Evolutionary conservation across 23 tunicate species (phyloP), one percentile per base, ranked within the genome.

Genomic region (Styela plicata): DNA sequence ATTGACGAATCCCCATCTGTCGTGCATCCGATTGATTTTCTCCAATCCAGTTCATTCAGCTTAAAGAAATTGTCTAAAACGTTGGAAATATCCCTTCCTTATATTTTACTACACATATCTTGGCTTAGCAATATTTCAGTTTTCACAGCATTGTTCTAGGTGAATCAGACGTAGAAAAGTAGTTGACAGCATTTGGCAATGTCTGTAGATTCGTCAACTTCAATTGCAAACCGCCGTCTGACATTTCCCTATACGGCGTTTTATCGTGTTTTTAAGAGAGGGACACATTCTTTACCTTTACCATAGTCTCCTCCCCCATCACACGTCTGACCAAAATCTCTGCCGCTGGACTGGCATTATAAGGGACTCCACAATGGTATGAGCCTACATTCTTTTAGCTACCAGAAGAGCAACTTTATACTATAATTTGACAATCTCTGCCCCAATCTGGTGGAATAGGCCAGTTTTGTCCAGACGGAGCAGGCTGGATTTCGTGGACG

Each of bases 31-130:
- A 70, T 35, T 62, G 74, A 74, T 37, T 37, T 83, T 74, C 53
- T 69, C 84, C 89, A 85, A 78, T 85, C 84, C 89, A 85, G 79
- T 79, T 85, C 80, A 79, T 75, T 31, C 87, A 84, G 74, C 83
- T 79, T 76, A 66, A 80, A 80, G 80, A 84, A 31, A 76, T 84
- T 84, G 29, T n/a, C 87, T 34, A 73, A 66, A 83, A 87, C 31
- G 57, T 74, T 52, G 61, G 74, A 87, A 75, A n/a, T n/a, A n/a
- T n/a, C n/a, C n/a, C n/a, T n/a, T n/a, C n/a, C n/a, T n/a, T n/a
- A n/a, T n/a, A n/a, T n/a, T n/a, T n/a, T n/a, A n/a, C n/a, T n/a
- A n/a, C n/a, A n/a, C n/a, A n/a, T n/a, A n/a, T n/a, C n/a, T n/a
- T 74, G 63, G 79, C 79, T 74, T 57, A 30, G 26, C 63, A 74